Base-by-base conservation (phyloP, 2,113 vertebrate species). In the Alexandromys fortis region DNA sequence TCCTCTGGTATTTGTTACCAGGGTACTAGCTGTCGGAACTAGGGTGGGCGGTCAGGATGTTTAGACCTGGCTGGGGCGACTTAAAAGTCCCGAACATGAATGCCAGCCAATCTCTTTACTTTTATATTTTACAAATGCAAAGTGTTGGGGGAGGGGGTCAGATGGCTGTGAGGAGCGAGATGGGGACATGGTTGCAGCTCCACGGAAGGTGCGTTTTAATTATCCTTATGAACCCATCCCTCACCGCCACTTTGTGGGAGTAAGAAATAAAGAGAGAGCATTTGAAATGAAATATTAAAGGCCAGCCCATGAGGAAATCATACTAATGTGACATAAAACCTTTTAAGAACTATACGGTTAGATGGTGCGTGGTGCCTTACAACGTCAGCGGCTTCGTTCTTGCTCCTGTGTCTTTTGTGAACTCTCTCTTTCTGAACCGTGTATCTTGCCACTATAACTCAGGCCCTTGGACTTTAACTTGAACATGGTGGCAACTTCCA, bases 261-360 rank as follows among this genome's bases (percentile, higher is more conserved):
- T 1, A 47, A 30, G 42, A 94, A 97, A 94, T 86, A 95, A 68
- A 94, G 70, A 72, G 42, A 85, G 70, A 93, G 35, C 14, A 58
- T 91, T 97, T 91, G 26, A 73, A 92, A 67, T 92, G 94, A 97
- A 94, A 95, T 95, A 95, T 75, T 63, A 78, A 95, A 94, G 89
- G 94, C 86, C 92, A 94, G 7, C 47, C 28, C 85, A 63, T 3
- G 63, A 78, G 92, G 77, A 97, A 96, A 86, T 94, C 94, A 94
- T 72, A 42, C 78, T 86, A 91, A 94, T 91, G 92, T 94, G 95
- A 70, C 89, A 95, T 90, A 73, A 96, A 88, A 85, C 79, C 95
- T 96, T 85, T 95, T 90, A 77, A 24, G 92, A 96, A 96, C 14
- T 49, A 38, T 67, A 30, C 68, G 9, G 3, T 11, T 16, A 83